A percentile compares a stretch with the other conserved stretches of the same genome.
These are phyloP conservation scores for Agrotis segetum DNA, from an alignment of 2,888 invertebrate genomes.

Conservation along the genomic window DNA sequence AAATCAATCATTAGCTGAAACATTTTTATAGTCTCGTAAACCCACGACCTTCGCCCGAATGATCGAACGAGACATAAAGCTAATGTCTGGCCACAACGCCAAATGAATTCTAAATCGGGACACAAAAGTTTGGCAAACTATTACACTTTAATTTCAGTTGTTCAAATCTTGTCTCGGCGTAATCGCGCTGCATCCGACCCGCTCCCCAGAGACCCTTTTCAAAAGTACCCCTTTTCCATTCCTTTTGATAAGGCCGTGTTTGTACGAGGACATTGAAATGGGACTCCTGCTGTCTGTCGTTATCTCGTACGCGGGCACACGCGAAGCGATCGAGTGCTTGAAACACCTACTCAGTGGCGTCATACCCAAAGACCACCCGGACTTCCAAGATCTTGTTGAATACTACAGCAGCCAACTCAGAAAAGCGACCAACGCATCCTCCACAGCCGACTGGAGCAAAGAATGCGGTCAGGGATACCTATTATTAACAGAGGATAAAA, in stretches of 20 bases:
- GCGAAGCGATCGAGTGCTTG: slow-evolving; percentile 92
- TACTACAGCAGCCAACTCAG: slow-evolving; percentile 83
- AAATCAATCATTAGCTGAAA: slow-evolving; percentile 65
- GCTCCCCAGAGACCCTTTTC: slow-evolving; percentile 78
- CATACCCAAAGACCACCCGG: slow-evolving; percentile 81
- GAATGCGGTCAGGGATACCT: slow-evolving; percentile 87
- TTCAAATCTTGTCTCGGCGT: slow-evolving; percentile 89
- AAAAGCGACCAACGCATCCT: slow-evolving; percentile 76
- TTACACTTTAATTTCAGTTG: slow-evolving; percentile 90
- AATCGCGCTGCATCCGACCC: slow-evolving; percentile 84
- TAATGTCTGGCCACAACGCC: slow-evolving; percentile 84
- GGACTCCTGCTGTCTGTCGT: slow-evolving; percentile 94
- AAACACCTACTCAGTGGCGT: slow-evolving; percentile 87
- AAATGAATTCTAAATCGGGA: slow-evolving; percentile 89
- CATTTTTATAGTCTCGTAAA: slow-evolving; percentile 72
- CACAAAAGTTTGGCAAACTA: slow-evolving; percentile 88
- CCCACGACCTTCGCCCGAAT: slow-evolving; percentile 71
- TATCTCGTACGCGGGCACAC: slow-evolving; percentile 94
- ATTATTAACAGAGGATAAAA: slow-evolving; percentile 80
- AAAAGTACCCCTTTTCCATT: slow-evolving; percentile 74
- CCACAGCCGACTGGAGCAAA: slow-evolving; percentile 78
- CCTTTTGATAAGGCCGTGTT: slow-evolving; percentile 71
- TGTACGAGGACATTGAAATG: slow-evolving; percentile 85
- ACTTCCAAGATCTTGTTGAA: slow-evolving; percentile 83
- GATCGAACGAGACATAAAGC: slow-evolving; percentile 76